A percentile compares a stretch with the other conserved stretches of the same genome.
These are phyloP conservation scores for Marcusenius ussheri DNA, from an alignment of 2,113 vertebrate species.

Conservation along the genomic window DNA sequence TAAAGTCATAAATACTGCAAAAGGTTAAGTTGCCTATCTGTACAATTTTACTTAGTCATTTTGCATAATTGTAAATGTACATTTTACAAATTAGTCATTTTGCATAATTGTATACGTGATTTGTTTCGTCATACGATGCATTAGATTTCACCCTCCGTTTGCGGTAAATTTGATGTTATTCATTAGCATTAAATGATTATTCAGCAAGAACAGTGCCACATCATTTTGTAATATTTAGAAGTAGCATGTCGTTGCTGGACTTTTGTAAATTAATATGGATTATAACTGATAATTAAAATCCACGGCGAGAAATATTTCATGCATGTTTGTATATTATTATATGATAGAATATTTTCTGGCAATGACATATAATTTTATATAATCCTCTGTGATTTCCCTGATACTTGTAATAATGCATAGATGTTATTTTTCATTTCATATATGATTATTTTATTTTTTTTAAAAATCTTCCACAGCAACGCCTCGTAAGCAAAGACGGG, in stretches of 20 bases:
- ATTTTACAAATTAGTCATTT: neutral
- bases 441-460: neutral
- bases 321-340: neutral
- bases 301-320: neutral
- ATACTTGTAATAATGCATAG: neutral
- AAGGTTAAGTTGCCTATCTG: neutral
- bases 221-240: neutral
- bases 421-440: neutral
- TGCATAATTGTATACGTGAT: neutral
- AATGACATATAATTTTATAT: neutral
- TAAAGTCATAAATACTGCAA: neutral
- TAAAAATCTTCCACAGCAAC: slow-evolving; percentile 57
- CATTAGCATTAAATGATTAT: slow-evolving; percentile 1
- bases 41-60: neutral
- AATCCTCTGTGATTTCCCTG: neutral
- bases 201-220: neutral
- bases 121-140: neutral
- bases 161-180: neutral
- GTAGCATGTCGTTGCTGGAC: neutral
- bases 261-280: neutral
- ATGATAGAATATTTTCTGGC: neutral
- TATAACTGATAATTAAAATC: neutral
- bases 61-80: neutral
- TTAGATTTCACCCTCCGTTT: neutral
- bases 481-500: slow-evolving; percentile 89